phyloP scores from a whole-genome alignment of 2,888 invertebrate genomes.

The Eumacrocentrus americanus region DNA sequence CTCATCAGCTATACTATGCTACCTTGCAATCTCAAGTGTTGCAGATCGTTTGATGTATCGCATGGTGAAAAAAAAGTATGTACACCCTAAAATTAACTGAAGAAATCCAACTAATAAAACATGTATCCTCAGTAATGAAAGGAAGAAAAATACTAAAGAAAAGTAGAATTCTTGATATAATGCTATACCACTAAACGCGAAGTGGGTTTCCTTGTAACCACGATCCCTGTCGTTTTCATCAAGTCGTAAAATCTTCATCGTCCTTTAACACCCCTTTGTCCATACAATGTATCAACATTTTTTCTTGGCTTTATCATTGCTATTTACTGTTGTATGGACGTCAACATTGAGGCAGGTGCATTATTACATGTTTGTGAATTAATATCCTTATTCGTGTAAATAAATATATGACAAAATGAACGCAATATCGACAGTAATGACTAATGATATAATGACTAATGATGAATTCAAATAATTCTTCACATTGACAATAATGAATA shows the following conservation, averaged over 20 bases:
- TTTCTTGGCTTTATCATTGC: not conserved
- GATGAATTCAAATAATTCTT: no score
- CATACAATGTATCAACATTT: not conserved
- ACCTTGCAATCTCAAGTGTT: conserved; percentile 7
- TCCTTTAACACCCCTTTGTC: conserved; percentile 4
- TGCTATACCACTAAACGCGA: conserved; percentile 23
- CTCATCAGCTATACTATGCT: not conserved
- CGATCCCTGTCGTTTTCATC: conserved; percentile 33
- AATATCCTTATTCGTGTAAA: not conserved
- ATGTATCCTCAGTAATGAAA: conserved; percentile 6
- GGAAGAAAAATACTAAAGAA: conserved; percentile 6
- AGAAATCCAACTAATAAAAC: not conserved
- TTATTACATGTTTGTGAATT: not conserved
- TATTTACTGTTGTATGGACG: no score
- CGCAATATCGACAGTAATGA: no score
- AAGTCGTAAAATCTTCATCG: conserved; percentile 35
- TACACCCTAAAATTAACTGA: no score
- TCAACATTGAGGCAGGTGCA: no score
- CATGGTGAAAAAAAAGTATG: no score
- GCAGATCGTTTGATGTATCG: conserved; percentile 1
- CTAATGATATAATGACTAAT: no score
- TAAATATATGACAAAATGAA: no score
- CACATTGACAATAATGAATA: no score
- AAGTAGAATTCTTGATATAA: conserved; percentile 8
- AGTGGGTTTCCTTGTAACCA: conserved; percentile 36